Base-by-base conservation (phyloP, 2,888 invertebrate genomes). In the Kuschelorhynchus macadamiae region DNA sequence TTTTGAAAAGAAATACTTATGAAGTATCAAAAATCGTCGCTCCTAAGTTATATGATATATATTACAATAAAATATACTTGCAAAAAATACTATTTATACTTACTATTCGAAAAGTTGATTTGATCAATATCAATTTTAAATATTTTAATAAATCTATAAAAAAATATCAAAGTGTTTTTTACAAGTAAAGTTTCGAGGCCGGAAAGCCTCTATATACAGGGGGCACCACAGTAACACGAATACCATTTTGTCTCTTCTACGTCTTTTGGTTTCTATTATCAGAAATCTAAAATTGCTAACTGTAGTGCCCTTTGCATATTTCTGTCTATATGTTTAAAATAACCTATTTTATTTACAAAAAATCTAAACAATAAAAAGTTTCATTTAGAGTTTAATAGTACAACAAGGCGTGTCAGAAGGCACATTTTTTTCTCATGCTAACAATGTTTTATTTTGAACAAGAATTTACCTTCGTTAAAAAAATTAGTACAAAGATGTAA, bases 331-430 rank as follows among this genome's bases (percentile, higher is more conserved):
- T 14, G 9, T n/a, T 7, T 59, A 25, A 33, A 47, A 20, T 47
- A 14, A 49, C 49, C 20, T 47, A 47, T 20, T 46, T 47, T 59
- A 59, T 59, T n/a, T 59, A 59, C 59, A 59, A 59, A 44, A 36
- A 25, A 46, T 55, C 20, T 63, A 63, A 63, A 47, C 32, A 63
- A 63, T 63, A 44, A 63, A 50, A 36, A 63, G 33, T 63, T 46
- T 47, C 32, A 47, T 44, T 46, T 46, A 55, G 55, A 63, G 47
- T 14, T 47, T 60, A 41, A 16, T 62, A 55, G 33, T 63, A 63
- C 47, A 47, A 62, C 47, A 20, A 44, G 14, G n/a, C 9, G 53
- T 63, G 36, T 55, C 36, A 39, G 14, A 63, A 63, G 63, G 63
- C 63, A 63, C 63, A 42, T 47, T 56, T 44, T 56, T 30, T 25